Evolutionary conservation across 2,888 invertebrate genomes (phyloP), one percentile per base, ranked within the genome.

Genomic region (Lissocephala sabroskyi): DNA sequence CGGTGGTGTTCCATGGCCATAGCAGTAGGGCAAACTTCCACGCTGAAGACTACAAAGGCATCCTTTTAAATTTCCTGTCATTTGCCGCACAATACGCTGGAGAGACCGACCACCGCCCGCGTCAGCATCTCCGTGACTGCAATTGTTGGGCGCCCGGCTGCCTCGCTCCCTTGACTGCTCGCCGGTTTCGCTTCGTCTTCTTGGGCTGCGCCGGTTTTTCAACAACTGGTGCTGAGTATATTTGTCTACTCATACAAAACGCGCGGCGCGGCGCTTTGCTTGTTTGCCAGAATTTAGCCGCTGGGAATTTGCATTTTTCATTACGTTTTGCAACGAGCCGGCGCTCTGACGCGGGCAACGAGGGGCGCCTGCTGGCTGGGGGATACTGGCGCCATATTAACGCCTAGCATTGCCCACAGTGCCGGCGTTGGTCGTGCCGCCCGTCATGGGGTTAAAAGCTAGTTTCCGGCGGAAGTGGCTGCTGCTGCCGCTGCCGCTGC

Each of bases 241-340:
- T 64, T 64, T 64, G 64, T 64, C 64, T 59, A 59, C 62, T 64
- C 59, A 59, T 56, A 62, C 52, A 59, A 54, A 61, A 57, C 53
- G 51, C 49, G 53, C 52, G 13, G 18, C 11, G 74, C 70, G 70
- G 64, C 65, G 75, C 61, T 67, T 71, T 75, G 67, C 75, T 76
- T 74, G 73, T 74, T 81, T 79, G 81, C 68, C 73, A 66, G 79
- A 80, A 81, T 79, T 81, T 81, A 73, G 81, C 80, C 80, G 67
- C 63, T 73, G 80, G 80, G 80, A 80, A 81, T 80, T 80, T 80
- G 78, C 80, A 80, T 80, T 81, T 80, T 80, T 80, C 81, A 80
- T 80, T 80, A 79, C 79, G 66, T 68, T 52, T 54, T 57, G 10
- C 19, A 70, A 5, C n/a, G n/a, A n/a, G 59, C 62, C 63, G 59